Evolutionary conservation across 2,113 vertebrate species (phyloP), one percentile per base, ranked within the genome.

Genomic region (Ameiurus melas): DNA sequence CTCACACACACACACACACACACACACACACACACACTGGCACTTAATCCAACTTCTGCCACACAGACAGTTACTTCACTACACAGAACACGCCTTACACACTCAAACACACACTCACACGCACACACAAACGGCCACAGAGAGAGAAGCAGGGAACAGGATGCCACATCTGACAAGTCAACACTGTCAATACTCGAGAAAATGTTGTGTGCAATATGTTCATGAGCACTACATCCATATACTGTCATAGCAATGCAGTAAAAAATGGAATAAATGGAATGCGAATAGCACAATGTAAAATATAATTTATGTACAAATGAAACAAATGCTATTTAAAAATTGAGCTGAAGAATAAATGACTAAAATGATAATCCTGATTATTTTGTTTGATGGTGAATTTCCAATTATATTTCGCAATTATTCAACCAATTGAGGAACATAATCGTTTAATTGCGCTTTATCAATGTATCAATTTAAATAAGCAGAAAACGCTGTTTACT

Each of bases 81-180:
- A 87, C 75, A 78, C 79, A 85, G 77, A 62, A 87, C 81, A 83
- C 73, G 82, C 77, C 60, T 64, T 64, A 89, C 87, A 85, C 73
- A 47, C 73, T 68, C 30, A 90, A 62, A 89, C 81, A 83, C 83
- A 86, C 85, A 89, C 87, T 81, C 58, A 88, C 80, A 89, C 78
- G 73, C 82, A 85, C 84, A 85, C 84, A 88, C 86, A 84, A 5
- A 70, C 16, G 30, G 36, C 36, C 13, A 51, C 75, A 51, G 43
- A 80, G 83, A 83, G 58, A 80, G 81, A 84, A 79, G 62, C 47
- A 55, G 14, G 64, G n/a, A 57, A 77, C 30, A 22, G 81, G 85
- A n/a, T 75, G 73, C 77, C 39, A 84, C 87, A 86, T 87, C 68
- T 64, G 79, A 88, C 84, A 80, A 77, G 84, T 88, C 84, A 88